phyloP scores from a whole-genome alignment of 1,140 invertebrate species.

The Bombus affinis region DNA sequence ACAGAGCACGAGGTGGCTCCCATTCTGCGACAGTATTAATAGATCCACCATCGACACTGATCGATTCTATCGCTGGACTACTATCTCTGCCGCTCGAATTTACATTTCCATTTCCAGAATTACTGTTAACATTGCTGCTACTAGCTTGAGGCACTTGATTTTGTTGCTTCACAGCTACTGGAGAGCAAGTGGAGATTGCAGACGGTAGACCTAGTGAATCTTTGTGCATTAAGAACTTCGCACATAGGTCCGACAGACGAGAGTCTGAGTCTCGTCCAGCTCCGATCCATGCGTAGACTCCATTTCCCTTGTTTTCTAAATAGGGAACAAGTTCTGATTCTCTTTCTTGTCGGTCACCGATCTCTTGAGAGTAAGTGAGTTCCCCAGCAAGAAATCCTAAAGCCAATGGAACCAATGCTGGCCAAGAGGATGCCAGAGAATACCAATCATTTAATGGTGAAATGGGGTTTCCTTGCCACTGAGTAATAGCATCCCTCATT shows the following conservation, averaged over 20 bases:
- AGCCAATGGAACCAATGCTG: constrained; percentile 89
- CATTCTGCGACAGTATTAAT: constrained; percentile 73
- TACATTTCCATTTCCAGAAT: constrained; percentile 37
- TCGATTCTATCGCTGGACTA: constrained; percentile 71
- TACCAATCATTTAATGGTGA: constrained; percentile 92
- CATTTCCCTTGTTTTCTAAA: constrained; percentile 91
- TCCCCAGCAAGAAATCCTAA: constrained; percentile 95
- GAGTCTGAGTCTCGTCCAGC: constrained; percentile 95
- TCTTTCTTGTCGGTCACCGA: constrained; percentile 84
- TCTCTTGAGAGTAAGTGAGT: constrained; percentile 81
- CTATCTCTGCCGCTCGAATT: constrained; percentile 44
- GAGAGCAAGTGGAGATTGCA: constrained; percentile 12
- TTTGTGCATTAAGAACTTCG: constrained; percentile 77
- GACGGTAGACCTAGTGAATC: constrained; percentile 73
- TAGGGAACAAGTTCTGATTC: constrained; percentile 96
- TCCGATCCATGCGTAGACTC: constrained; percentile 95
- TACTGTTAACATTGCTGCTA: constrained; percentile 50
- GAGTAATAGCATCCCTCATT: constrained; percentile 89
- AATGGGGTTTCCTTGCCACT: constrained; percentile 92
- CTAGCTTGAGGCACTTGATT: constrained; percentile 52
- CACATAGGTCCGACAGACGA: constrained; percentile 88
- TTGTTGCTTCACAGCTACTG: constrained; percentile 60
- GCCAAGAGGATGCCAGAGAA: constrained; percentile 88
- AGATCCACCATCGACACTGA: constrained; percentile 68
- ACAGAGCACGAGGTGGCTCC: constrained; percentile 86